phyloP scores from a whole-genome alignment of 2,113 vertebrate genomes.

The Semnornis frantzii region DNA sequence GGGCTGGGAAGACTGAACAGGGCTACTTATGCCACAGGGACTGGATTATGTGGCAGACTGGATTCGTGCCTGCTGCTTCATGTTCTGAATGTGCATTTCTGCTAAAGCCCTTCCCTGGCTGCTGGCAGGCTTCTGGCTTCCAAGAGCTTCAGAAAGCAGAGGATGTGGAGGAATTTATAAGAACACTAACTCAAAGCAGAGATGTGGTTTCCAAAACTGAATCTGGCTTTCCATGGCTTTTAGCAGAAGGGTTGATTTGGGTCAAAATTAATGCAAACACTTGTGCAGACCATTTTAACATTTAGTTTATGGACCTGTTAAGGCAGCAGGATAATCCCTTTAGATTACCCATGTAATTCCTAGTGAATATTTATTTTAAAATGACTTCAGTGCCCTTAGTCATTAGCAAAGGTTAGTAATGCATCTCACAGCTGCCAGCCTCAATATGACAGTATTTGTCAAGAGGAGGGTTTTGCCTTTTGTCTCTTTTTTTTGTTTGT shows the following conservation, averaged over 20 bases:
- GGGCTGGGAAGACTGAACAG: not conserved
- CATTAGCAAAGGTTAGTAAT: conserved; percentile 55
- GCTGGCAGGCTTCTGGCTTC: not conserved
- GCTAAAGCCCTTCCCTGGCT: not conserved
- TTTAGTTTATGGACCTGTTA: conserved; percentile 62
- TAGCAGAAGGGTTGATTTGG: conserved; percentile 40
- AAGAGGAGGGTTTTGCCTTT: conserved; percentile 23
- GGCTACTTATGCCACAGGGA: not conserved
- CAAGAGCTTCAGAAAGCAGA: not conserved
- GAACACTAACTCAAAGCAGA: not conserved
- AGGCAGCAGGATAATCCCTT: conserved; percentile 60
- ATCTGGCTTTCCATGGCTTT: not conserved
- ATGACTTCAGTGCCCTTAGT: conserved; percentile 41
- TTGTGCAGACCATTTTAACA: conserved; percentile 11
- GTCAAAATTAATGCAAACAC: conserved; percentile 57
- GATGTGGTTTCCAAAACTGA: not conserved
- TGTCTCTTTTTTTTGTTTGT: not conserved
- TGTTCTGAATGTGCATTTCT: not conserved
- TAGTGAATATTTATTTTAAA: conserved; percentile 70
- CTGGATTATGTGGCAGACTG: not conserved
- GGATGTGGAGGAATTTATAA: not conserved
- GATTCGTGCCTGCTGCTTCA: not conserved
- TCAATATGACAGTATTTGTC: conserved; percentile 28
- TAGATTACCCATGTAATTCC: conserved; percentile 63
- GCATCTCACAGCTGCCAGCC: conserved; percentile 40